phyloP scores from a whole-genome alignment of 2,888 invertebrate species.

The Cephus sareptanus region DNA sequence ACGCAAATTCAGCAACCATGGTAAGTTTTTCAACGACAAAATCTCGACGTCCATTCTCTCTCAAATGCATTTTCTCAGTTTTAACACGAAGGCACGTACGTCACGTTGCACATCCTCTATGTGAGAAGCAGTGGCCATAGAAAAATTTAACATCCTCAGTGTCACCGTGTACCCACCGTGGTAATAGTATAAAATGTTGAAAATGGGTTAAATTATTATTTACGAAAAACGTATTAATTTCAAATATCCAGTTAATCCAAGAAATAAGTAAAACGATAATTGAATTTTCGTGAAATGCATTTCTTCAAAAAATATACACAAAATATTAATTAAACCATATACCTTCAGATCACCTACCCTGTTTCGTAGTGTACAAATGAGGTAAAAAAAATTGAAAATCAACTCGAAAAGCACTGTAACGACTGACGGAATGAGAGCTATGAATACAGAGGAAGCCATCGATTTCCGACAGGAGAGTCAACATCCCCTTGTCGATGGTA shows the following conservation, averaged over 20 bases:
- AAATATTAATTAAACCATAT: too few relatives aligned
- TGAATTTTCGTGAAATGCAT: neutral
- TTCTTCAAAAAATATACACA: too few relatives aligned
- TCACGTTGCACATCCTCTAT: neutral
- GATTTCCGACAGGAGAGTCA: neutral
- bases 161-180: neutral
- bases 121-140: neutral
- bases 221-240: neutral
- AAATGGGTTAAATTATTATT: neutral
- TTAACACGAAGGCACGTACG: neutral
- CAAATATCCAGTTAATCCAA: neutral
- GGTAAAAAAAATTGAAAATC: neutral
- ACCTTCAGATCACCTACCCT: too few relatives aligned
- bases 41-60: neutral
- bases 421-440: neutral
- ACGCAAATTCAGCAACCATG: neutral
- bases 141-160: neutral
- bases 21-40: neutral
- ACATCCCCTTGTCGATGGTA: neutral
- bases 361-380: neutral
- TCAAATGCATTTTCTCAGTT: neutral
- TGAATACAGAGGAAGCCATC: neutral
- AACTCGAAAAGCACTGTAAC: neutral
- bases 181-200: neutral
- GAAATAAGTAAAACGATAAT: neutral